phyloP scores from a whole-genome alignment of 2,797 vertebrate genomes.

The Simalia tracyae region DNA sequence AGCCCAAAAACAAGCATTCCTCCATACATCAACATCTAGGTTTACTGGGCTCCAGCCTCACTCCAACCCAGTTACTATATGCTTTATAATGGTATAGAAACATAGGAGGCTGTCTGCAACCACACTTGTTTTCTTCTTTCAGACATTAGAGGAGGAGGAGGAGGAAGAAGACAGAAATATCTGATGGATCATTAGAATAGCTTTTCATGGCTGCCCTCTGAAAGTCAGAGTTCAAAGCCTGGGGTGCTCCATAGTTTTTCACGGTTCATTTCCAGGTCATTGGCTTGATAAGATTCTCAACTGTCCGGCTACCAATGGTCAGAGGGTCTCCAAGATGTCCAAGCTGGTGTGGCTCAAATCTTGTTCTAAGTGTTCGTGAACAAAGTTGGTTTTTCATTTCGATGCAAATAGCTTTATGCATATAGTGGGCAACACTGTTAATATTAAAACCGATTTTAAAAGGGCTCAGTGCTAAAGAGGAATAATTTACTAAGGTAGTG shows the following conservation, averaged over 20 bases:
- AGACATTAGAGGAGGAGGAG: not conserved
- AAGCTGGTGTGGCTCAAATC: slow-evolving; percentile 38
- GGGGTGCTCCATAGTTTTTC: slow-evolving; percentile 41
- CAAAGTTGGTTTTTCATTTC: slow-evolving; percentile 26
- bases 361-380: slow-evolving; percentile 31
- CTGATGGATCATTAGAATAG: slow-evolving; percentile 12
- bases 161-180: accelerated
- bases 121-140: not conserved
- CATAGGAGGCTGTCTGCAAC: not conserved
- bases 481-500: not conserved
- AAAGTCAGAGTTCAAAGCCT: slow-evolving; percentile 51
- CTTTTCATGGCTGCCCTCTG: not conserved
- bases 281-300: slow-evolving; percentile 30
- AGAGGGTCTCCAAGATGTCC: slow-evolving; percentile 38
- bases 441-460: not conserved
- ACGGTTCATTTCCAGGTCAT: slow-evolving; percentile 52
- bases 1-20: not conserved
- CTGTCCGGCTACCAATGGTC: slow-evolving; percentile 33
- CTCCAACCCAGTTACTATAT: not conserved
- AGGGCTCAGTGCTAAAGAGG: not conserved
- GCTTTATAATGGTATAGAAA: not conserved
- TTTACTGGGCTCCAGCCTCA: not conserved
- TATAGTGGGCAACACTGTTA: not conserved
- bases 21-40: not conserved
- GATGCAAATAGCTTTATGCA: not conserved